Conservation (phyloP, 2,797 vertebrate species). For the Acrocephalus scirpaceus region DNA sequence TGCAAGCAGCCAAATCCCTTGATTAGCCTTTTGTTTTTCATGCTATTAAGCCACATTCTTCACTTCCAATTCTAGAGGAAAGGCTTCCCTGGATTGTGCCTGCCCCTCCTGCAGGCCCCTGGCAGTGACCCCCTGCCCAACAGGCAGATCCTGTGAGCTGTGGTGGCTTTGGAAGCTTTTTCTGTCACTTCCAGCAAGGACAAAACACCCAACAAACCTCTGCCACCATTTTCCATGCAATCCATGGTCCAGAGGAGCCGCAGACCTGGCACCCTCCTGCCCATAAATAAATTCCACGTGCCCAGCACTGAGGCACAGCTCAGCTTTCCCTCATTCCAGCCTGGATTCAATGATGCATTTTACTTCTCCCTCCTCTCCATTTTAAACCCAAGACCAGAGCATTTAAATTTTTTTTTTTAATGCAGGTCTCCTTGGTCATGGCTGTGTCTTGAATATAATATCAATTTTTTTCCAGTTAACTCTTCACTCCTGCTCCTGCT, state of each 20-base stretch:
- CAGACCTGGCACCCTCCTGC: neutral
- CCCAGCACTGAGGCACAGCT: neutral
- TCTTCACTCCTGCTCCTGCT: neutral
- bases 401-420: neutral
- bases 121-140: neutral
- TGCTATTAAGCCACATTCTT: neutral
- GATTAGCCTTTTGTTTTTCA: neutral
- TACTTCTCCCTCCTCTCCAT: neutral
- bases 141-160: accelerated
- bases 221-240: neutral
- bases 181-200: neutral
- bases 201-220: neutral
- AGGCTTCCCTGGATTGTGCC: neutral
- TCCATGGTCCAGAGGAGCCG: neutral
- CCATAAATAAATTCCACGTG: neutral
- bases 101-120: neutral
- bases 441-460: neutral
- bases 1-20: neutral
- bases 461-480: neutral
- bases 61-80: neutral
- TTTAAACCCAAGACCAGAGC: neutral
- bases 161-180: neutral
- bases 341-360: neutral
- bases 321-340: neutral
- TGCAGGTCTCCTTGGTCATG: neutral